These are phyloP conservation scores for Embidobia sp. DNA, from an alignment of 2,888 invertebrate genomes.

Conservation along the genomic window DNA sequence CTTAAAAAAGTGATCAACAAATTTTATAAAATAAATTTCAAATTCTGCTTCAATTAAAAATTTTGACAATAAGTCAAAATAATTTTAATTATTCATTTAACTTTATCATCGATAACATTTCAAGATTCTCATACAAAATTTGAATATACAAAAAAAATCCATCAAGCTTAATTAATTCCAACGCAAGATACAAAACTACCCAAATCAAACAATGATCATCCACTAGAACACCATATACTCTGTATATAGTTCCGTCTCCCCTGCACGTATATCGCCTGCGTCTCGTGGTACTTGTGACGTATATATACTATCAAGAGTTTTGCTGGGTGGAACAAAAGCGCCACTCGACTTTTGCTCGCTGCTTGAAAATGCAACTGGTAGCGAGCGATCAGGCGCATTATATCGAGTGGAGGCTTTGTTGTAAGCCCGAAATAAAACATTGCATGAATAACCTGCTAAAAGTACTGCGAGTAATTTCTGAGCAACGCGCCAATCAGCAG, in stretches of 20 bases:
- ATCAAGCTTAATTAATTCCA: too few species aligned
- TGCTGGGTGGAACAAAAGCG: conserved; percentile 55
- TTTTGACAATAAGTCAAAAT: too few species aligned
- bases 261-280: not conserved
- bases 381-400: conserved; percentile 71
- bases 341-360: conserved; percentile 68
- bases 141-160: too few species aligned
- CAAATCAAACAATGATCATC: not conserved
- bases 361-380: conserved; percentile 77
- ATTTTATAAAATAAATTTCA: too few species aligned
- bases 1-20: too few species aligned
- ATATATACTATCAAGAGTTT: conserved; percentile 60
- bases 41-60: too few species aligned
- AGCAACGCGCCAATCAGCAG: conserved; percentile 37
- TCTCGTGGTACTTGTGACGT: conserved; percentile 37
- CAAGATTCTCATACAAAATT: too few species aligned
- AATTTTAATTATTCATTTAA: too few species aligned
- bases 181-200: too few species aligned
- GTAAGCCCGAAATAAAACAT: conserved; percentile 56
- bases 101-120: too few species aligned
- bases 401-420: conserved; percentile 69
- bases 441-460: conserved; percentile 59
- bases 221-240: conserved; percentile 14
- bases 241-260: conserved; percentile 28
- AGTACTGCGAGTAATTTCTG: conserved; percentile 45